Percentiles rank a stretch among this genome's conserved stretches.
Conservation (phyloP, 2,888 invertebrate genomes). For the Microctonus hyperodae region DNA sequence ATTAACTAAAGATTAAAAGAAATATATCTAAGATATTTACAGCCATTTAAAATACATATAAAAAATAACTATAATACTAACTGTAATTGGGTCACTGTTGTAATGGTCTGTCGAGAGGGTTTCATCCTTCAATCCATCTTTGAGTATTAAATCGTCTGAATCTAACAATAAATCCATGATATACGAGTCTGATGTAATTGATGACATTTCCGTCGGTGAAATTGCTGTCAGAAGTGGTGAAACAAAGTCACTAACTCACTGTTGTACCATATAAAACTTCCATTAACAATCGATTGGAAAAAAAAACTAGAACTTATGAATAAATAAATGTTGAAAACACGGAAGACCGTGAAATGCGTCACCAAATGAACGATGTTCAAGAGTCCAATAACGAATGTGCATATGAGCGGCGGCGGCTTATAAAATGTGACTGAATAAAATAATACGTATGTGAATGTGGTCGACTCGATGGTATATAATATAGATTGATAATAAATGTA, state of each 20-base stretch:
- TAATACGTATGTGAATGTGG: too few species aligned
- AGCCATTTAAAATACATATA: too few species aligned
- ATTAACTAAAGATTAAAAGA: neutral
- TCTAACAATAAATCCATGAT: slow-evolving; percentile 61
- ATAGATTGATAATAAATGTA: too few species aligned
- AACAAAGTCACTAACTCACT: slow-evolving; percentile 21
- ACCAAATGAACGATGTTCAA: slow-evolving; percentile 6
- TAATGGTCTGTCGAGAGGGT: slow-evolving; percentile 48
- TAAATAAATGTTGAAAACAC: slow-evolving; percentile 13
- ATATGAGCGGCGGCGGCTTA: too few species aligned
- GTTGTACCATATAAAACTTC: slow-evolving; percentile 3
- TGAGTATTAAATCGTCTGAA: slow-evolving; percentile 56
- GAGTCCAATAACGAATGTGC: slow-evolving; percentile 12
- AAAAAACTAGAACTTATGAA: slow-evolving; percentile 9
- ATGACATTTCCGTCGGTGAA: slow-evolving; percentile 43
- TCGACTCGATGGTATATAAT: too few species aligned
- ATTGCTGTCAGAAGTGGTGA: slow-evolving; percentile 3
- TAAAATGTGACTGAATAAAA: too few species aligned
- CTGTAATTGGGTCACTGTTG: slow-evolving; percentile 48
- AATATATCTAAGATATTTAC: neutral
- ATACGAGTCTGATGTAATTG: slow-evolving; percentile 58
- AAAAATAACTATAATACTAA: slow-evolving; percentile 39
- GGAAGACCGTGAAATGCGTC: neutral
- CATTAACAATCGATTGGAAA: slow-evolving; percentile 9
- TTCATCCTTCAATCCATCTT: slow-evolving; percentile 53